Evolutionary conservation across 2,888 invertebrate genomes (phyloP), one percentile per base, ranked within the genome.

Genomic region (Acleris cristana): DNA sequence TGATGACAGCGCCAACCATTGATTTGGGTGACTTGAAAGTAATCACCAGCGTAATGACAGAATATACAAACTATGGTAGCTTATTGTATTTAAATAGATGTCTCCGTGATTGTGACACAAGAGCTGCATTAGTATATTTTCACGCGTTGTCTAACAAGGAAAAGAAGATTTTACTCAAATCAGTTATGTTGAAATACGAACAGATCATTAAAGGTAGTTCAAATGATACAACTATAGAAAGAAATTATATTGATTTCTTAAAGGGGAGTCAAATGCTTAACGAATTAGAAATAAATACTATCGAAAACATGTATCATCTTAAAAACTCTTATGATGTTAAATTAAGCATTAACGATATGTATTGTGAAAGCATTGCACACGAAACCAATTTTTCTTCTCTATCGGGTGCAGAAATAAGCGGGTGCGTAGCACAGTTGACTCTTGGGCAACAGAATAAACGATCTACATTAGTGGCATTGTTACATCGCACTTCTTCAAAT

Each of bases 171-270:
- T 69, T 90, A 63, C 71, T 90, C 6, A 89, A 87, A 77, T 76
- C 88, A 51, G 73, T 87, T 3, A 72, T 85, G 48, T 77, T 81
- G 23, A 92, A 92, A 80, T 90, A 86, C 78, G 93, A 93, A 74
- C 88, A 89, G 76, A 81, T 91, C 52, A 81, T 92, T 64, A 83
- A 74, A 64, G 77, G 83, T 60, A 73, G 72, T 59, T 72, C 71
- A 21, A 76, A 71, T 67, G 79, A 84, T 73, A 73, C 78, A 19
- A 72, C 71, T 19, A 73, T 87, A 56, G 91, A 92, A 81, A 84
- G 85, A 73, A 92, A 90, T 74, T 93, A 90, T 70, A 80, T 92
- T 54, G 93, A 93, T 76, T 93, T 93, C 66, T 76, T 93, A 45
- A 92, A 91, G 74, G 90, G 90, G 8, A 86, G 88, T 18, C 74